These are phyloP conservation scores for Archips xylosteana DNA, from an alignment of 2,888 invertebrate genomes.

Conservation along the genomic window DNA sequence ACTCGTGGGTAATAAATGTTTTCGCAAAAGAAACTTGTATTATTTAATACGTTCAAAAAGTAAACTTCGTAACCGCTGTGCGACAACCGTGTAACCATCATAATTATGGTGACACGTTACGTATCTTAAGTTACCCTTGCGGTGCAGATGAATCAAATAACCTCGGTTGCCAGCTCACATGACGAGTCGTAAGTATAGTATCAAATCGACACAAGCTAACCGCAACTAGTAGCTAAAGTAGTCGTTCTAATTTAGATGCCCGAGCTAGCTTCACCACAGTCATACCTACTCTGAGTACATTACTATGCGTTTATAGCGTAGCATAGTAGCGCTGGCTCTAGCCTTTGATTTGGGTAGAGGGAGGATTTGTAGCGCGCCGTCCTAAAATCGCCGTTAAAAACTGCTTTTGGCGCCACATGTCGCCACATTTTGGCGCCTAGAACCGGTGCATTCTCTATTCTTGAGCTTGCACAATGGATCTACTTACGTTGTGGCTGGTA, in stretches of 20 bases:
- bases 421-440: no score
- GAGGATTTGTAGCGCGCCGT: no score
- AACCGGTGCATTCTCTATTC: no score
- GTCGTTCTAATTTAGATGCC: neutral
- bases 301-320: no score
- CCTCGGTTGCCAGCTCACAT: neutral
- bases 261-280: no score
- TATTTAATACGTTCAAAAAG: neutral
- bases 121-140: conserved; percentile 3
- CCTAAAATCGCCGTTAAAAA: no score
- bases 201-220: neutral
- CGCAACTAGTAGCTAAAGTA: neutral
- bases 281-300: no score
- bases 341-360: no score
- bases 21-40: neutral
- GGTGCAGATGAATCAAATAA: neutral
- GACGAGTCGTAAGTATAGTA: neutral
- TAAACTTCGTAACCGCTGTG: neutral
- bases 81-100: neutral
- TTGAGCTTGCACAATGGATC: neutral
- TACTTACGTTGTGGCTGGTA: conserved; percentile 73
- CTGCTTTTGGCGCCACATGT: no score
- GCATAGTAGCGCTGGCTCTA: no score
- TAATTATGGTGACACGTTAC: neutral
- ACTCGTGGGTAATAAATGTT: no score